Conservation (phyloP, 1,140 invertebrate species). For the Heliconius himera region DNA sequence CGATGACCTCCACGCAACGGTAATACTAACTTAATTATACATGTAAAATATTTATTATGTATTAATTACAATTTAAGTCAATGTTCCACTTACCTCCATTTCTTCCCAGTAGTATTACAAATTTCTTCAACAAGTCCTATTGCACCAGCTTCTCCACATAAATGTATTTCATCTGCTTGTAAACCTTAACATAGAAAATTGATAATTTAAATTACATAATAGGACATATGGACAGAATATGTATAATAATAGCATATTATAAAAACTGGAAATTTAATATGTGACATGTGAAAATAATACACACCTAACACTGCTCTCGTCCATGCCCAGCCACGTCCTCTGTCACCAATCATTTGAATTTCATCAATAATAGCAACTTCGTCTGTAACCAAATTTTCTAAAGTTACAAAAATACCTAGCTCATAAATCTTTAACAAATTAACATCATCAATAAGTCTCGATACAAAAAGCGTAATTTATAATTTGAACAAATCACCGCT, state of each 20-base stretch:
- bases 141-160: conserved; percentile 97
- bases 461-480: too few relatives aligned
- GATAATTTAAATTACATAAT: not conserved
- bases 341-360: conserved; percentile 98
- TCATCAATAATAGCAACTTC: conserved; percentile 99
- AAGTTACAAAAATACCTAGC: too few relatives aligned
- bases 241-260: too few relatives aligned
- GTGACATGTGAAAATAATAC: not conserved
- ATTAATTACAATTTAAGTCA: not conserved
- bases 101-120: conserved; percentile 94
- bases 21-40: too few relatives aligned
- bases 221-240: too few relatives aligned
- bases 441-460: too few relatives aligned
- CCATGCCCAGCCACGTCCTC: conserved; percentile 98
- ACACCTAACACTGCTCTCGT: conserved; percentile 95
- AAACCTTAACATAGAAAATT: conserved; percentile 63
- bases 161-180: conserved; percentile 95
- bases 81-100: conserved; percentile 86
- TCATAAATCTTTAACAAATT: not conserved
- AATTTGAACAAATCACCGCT: too few relatives aligned
- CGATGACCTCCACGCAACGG: too few relatives aligned
- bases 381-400: conserved; percentile 81
- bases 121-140: conserved; percentile 92
- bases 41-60: too few relatives aligned
- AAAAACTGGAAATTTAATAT: too few relatives aligned